Base-by-base conservation (phyloP, 2,888 invertebrate species). In the Bombyx huttoni region DNA sequence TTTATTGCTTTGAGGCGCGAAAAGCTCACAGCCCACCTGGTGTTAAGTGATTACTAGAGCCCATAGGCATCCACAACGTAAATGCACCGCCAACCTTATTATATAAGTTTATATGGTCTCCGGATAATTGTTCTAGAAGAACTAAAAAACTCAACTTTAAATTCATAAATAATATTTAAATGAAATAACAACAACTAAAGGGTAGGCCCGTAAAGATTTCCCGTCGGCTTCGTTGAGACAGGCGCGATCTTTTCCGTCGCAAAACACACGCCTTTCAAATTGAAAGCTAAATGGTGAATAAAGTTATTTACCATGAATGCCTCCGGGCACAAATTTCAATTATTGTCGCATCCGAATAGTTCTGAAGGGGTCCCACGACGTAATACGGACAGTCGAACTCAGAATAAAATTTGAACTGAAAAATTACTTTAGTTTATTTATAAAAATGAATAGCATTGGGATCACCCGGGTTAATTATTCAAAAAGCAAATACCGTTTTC, bases 281-380 rank as follows among this genome's bases (percentile, higher is more conserved):
- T 83, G 85, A 73, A 78, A 74, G 85, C 79, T 86, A 85, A 88
- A 86, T 79, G 80, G 72, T 78, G 82, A 80, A 88, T 88, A 81
- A 87, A 86, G 87, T 82, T 86, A 87, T 86, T 86, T 86, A 85
- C 84, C 70, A 84, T 83, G 81, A 86, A 88, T 88, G 88, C 88
- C 88, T 88, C 86, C 80, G 87, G 88, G 88, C 86, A 86, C 86
- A 84, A 85, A 88, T 86, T 87, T 87, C 86, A 88, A 88, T 88
- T 86, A 88, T 88, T 85, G 83, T 70, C 82, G 75, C 87, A 86
- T 88, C 86, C 86, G 86, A 86, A 88, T 88, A 86, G 84, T 88
- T 82, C 65, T 72, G 81, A 76, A 83, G 81, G 82, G 80, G 77
- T 58, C 63, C 61, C 59, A 35, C 12, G 52, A 61, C 60, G 62